Percentiles rank a stretch among this genome's conserved stretches.
Conservation (phyloP, 2,113 vertebrate genomes). For the Apodemus speciosus region DNA sequence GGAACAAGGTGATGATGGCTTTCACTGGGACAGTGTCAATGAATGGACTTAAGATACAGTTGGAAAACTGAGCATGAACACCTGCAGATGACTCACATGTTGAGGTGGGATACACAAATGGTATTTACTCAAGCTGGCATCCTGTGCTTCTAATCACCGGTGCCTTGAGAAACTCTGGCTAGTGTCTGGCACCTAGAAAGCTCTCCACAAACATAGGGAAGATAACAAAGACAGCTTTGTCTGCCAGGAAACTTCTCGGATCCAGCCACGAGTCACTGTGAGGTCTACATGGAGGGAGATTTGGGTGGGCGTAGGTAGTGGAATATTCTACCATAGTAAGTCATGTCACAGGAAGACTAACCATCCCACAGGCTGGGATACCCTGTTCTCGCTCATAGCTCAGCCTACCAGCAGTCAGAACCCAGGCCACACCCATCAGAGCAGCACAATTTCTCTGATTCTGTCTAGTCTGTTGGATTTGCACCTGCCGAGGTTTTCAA, state of each 20-base stretch:
- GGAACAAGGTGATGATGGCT: too few species aligned
- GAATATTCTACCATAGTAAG: not conserved
- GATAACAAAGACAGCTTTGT: not conserved
- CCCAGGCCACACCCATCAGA: fast-evolving
- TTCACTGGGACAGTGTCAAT: fast-evolving
- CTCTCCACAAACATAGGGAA: fast-evolving
- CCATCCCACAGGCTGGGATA: not conserved
- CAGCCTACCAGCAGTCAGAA: not conserved
- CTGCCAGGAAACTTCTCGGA: not conserved
- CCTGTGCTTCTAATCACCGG: not conserved
- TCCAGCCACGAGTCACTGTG: not conserved
- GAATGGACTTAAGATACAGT: not conserved
- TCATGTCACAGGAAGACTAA: fast-evolving
- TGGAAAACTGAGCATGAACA: not conserved
- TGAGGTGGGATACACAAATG: not conserved
- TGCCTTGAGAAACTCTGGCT: not conserved
- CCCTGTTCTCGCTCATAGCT: too few species aligned
- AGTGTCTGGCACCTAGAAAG: not conserved
- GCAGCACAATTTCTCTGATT: not conserved
- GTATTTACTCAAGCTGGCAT: not conserved
- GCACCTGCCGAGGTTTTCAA: slow-evolving; percentile 62
- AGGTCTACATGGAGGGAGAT: too few species aligned
- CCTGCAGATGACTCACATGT: fast-evolving
- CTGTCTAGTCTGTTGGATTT: slow-evolving; percentile 60
- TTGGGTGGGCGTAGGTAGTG: fast-evolving